Evolutionary conservation across 2,113 vertebrate species (phyloP).

Genomic region (Cygnus atratus): DNA sequence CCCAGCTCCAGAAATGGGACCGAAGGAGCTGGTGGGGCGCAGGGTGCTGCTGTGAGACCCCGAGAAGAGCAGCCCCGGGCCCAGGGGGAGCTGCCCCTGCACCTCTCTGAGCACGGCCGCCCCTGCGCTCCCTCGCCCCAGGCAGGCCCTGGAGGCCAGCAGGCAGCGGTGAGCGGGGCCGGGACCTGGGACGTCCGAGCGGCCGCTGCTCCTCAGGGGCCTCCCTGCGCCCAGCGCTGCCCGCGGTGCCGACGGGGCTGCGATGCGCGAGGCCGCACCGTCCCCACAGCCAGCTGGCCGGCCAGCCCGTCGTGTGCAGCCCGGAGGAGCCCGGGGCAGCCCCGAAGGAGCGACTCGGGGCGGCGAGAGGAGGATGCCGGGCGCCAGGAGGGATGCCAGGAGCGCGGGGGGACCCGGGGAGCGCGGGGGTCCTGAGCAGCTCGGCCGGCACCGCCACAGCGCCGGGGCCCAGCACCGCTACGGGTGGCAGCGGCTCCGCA

Average conservation of each 20-base stretch:
- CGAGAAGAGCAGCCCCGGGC: background rate
- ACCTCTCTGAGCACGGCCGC: no score
- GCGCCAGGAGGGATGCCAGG: no score
- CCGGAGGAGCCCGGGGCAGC: accelerated
- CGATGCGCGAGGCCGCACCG: accelerated
- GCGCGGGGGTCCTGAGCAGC: no score
- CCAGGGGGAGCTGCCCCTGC: no score
- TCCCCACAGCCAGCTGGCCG: accelerated
- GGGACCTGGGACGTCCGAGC: accelerated
- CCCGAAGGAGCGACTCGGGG: background rate
- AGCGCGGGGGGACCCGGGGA: no score
- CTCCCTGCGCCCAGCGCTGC: background rate
- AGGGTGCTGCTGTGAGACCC: background rate
- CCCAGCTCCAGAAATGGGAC: background rate
- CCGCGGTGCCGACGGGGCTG: accelerated
- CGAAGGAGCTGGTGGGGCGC: accelerated
- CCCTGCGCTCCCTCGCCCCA: no score
- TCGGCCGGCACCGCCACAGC: no score
- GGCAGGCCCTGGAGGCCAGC: no score
- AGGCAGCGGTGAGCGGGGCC: no score
- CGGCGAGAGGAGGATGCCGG: accelerated
- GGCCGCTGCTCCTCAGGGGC: background rate
- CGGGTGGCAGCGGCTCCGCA: no score
- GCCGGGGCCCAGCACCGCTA: no score
- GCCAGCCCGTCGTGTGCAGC: no score